A percentile compares a stretch with the other conserved stretches of the same genome.
Evolutionary conservation across 2,888 invertebrate genomes (phyloP).

Genomic region (Eupithecia centaureata): DNA sequence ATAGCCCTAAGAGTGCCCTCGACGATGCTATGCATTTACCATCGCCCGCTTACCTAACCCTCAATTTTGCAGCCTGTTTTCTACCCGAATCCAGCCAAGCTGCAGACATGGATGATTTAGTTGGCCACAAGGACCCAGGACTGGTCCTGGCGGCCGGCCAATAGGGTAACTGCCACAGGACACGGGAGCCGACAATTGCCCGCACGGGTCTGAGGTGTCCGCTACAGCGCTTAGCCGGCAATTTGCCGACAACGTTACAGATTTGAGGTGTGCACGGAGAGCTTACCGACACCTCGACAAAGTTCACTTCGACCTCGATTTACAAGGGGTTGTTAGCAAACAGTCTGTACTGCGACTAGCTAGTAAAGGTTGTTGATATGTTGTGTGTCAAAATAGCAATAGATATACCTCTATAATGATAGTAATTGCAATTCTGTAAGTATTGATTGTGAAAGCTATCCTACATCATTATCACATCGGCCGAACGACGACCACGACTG

Average conservation of each 20-base stretch:
- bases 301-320: not conserved
- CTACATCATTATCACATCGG: too few relatives aligned
- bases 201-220: not conserved
- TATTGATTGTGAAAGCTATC: too few relatives aligned
- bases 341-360: too few relatives aligned
- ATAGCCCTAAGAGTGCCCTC: not conserved
- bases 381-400: too few relatives aligned
- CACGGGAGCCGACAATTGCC: conserved; percentile 1
- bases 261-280: not conserved
- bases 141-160: not conserved
- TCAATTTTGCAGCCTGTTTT: not conserved
- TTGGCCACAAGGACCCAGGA: conserved; percentile 1
- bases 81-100: not conserved
- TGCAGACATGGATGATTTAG: not conserved
- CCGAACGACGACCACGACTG: too few relatives aligned
- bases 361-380: not conserved
- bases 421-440: too few relatives aligned
- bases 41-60: not conserved
- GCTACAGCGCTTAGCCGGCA: not conserved
- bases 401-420: too few relatives aligned
- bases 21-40: not conserved
- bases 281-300: not conserved
- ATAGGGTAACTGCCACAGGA: not conserved
- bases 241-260: too few relatives aligned
- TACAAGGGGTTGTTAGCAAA: not conserved